Percentiles rank a stretch among this genome's conserved stretches.
phyloP scores from a whole-genome alignment of 2,888 invertebrate genomes.

The Euspilapteryx auroguttella region DNA sequence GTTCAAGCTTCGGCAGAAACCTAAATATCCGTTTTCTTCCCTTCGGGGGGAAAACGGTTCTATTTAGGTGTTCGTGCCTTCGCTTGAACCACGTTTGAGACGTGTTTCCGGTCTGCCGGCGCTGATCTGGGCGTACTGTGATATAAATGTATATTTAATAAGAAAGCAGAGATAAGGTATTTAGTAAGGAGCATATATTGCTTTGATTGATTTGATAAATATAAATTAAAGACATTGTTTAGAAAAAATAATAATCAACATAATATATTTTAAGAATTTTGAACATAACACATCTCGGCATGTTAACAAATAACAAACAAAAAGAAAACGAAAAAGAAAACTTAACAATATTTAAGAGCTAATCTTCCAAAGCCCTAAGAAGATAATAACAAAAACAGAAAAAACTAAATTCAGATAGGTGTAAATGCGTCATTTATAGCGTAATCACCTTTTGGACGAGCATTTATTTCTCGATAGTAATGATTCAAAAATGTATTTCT shows the following conservation, averaged over 20 bases:
- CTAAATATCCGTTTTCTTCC: conserved; percentile 1
- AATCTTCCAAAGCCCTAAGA: too few species aligned
- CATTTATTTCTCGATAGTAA: conserved; percentile 1
- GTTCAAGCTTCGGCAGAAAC: conserved; percentile 3
- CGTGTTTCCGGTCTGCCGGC: conserved; percentile 1
- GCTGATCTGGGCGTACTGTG: not conserved
- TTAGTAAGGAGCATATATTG: not conserved
- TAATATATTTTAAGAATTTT: too few species aligned
- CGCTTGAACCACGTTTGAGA: conserved; percentile 4
- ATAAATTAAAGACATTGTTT: too few species aligned
- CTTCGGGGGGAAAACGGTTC: conserved; percentile 3
- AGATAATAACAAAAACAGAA: not conserved
- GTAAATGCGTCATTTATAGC: too few species aligned
- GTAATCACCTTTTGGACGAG: too few species aligned
- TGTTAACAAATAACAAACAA: too few species aligned
- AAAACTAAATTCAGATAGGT: not conserved
- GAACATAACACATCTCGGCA: too few species aligned
- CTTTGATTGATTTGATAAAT: not conserved
- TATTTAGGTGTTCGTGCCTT: conserved; percentile 3
- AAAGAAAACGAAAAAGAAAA: too few species aligned
- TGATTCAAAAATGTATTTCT: not conserved
- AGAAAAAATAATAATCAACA: too few species aligned
- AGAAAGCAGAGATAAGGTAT: not conserved
- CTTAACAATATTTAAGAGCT: too few species aligned
- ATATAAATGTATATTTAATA: not conserved